Conservation (phyloP, 2,888 invertebrate species). For the Horisme vitalbata region DNA sequence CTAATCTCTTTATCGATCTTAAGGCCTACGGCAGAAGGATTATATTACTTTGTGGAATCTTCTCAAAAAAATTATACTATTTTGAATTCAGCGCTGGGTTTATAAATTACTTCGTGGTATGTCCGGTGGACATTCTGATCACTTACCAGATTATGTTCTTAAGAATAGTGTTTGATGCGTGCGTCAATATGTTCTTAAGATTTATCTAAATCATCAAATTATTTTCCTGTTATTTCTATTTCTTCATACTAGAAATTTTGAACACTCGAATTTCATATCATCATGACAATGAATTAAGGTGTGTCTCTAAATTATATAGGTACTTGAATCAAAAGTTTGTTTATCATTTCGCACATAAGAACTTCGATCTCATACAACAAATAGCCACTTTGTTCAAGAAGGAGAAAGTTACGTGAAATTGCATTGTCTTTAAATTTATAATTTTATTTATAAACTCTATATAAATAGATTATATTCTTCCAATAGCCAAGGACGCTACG, state of each 20-base stretch:
- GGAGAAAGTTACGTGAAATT: no score
- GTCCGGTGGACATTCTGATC: slow-evolving; percentile 72
- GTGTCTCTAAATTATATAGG: no score
- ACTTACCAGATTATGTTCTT: slow-evolving; percentile 61
- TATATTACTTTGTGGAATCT: slow-evolving; percentile 48
- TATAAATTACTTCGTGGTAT: slow-evolving; percentile 76
- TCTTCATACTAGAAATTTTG: no score
- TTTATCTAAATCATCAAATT: no score
- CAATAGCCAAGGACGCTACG: slow-evolving; percentile 51
- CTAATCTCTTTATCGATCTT: slow-evolving; percentile 49
- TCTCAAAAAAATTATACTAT: slow-evolving; percentile 56
- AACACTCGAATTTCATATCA: background rate
- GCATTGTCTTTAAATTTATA: no score
- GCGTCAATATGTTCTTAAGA: slow-evolving; percentile 32
- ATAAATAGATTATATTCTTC: slow-evolving; percentile 31
- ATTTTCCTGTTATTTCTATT: no score
- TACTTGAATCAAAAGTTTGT: no score
- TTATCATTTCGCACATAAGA: no score
- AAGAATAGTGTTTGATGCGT: slow-evolving; percentile 57
- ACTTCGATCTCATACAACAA: no score
- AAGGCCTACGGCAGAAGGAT: slow-evolving; percentile 49
- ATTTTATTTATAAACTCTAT: slow-evolving; percentile 15
- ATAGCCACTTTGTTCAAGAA: no score
- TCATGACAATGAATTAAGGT: background rate
- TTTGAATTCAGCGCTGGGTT: slow-evolving; percentile 69